Conservation (phyloP, 2,797 vertebrate genomes). For the Hephaestus fuliginosus region DNA sequence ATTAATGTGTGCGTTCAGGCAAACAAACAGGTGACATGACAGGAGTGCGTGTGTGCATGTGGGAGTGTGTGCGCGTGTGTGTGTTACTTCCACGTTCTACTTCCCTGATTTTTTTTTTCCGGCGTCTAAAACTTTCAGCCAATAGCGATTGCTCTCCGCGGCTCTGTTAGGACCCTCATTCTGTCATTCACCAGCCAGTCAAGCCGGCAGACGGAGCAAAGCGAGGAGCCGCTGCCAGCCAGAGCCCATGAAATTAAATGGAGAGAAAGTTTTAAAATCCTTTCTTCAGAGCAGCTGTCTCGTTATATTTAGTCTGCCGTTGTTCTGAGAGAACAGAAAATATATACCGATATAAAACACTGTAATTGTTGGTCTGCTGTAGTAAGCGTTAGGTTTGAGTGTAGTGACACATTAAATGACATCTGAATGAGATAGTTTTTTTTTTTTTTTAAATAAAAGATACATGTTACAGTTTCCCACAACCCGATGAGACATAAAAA, state of each 20-base stretch:
- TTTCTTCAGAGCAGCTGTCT: neutral
- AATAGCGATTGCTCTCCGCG: neutral
- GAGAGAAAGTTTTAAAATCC: constrained; percentile 5
- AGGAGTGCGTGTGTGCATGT: neutral
- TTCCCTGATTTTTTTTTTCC: neutral
- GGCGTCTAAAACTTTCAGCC: constrained; percentile 15
- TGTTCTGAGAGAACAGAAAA: neutral
- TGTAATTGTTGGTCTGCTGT: neutral
- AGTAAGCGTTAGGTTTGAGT: neutral
- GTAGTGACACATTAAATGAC: neutral
- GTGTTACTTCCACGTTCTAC: constrained; percentile 17
- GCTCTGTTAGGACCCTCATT: constrained; percentile 38
- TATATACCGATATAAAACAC: neutral
- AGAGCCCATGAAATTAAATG: neutral
- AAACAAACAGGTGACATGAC: constrained; percentile 33
- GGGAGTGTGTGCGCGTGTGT: neutral
- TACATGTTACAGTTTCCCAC: too few relatives aligned
- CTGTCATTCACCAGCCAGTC: constrained; percentile 54
- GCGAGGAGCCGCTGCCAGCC: constrained; percentile 21
- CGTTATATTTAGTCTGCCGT: neutral
- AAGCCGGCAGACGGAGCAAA: neutral
- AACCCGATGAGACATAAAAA: too few relatives aligned
- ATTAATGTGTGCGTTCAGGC: constrained; percentile 14
- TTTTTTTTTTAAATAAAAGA: too few relatives aligned
- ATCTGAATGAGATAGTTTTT: neutral